A percentile compares a stretch with the other conserved stretches of the same genome.
These are phyloP conservation scores for Phrixothrix hirtus DNA, from an alignment of 2,888 invertebrate species.

Conservation along the genomic window DNA sequence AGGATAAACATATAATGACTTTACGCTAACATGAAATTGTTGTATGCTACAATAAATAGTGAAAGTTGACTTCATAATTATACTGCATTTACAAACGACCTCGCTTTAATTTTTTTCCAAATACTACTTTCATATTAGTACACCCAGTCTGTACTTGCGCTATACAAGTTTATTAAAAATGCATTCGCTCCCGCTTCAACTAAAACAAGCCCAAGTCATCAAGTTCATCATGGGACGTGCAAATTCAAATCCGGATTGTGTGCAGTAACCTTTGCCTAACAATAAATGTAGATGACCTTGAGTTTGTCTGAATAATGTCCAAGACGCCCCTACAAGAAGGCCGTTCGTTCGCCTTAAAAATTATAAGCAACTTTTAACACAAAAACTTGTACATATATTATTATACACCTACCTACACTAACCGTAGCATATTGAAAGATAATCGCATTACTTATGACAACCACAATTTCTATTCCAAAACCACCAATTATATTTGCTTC, in stretches of 20 bases:
- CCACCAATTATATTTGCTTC: too few relatives aligned
- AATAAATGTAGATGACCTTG: slow-evolving; percentile 33
- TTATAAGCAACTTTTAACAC: too few relatives aligned
- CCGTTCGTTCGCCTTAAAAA: slow-evolving; percentile 21
- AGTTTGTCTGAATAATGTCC: slow-evolving; percentile 33
- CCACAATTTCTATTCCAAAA: too few relatives aligned
- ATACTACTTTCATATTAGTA: background rate
- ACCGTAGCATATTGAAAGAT: too few relatives aligned
- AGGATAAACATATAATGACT: slow-evolving; percentile 10
- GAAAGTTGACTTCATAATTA: slow-evolving; percentile 45
- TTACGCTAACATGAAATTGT: slow-evolving; percentile 13
- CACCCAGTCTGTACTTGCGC: too few relatives aligned
- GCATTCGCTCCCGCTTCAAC: background rate
- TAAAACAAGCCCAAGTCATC: too few relatives aligned
- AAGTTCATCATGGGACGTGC: too few relatives aligned
- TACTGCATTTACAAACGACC: slow-evolving; percentile 47
- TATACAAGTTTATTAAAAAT: slow-evolving; percentile 5
- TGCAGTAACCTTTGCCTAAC: slow-evolving; percentile 34
- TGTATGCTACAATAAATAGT: slow-evolving; percentile 21
- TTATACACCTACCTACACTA: too few relatives aligned
- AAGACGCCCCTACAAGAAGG: slow-evolving; percentile 33
- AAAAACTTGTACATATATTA: too few relatives aligned
- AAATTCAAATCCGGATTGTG: slow-evolving; percentile 35
- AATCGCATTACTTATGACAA: too few relatives aligned
- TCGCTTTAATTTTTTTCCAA: slow-evolving; percentile 34